Base-by-base conservation (phyloP, 1,140 invertebrate species). In the Nasonia vitripennis region DNA sequence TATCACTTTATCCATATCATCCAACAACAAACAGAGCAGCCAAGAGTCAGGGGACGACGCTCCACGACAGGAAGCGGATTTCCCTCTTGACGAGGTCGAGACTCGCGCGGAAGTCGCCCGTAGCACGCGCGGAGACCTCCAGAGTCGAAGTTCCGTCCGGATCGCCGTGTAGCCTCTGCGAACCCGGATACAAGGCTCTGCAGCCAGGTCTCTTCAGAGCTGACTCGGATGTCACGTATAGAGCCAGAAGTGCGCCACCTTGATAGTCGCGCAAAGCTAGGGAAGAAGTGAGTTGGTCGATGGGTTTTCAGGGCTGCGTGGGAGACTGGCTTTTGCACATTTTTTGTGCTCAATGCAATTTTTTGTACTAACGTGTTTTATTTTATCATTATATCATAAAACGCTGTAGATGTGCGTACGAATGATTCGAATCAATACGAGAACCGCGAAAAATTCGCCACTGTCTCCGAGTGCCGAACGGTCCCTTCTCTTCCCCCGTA, bases 201-300 rank as follows among this genome's bases (percentile, higher is more conserved):
- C 2, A 11, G 55, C 23, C n/a, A 14, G 68, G 62, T 68, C 82
- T 73, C 75, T 73, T 79, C 48, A 62, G 17, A 73, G 5, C 77
- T 84, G 77, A 84, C 83, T 84, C 83, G 77, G 77, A 62, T 84
- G 68, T 84, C 77, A 71, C 78, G 67, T 70, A 71, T 34, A 31
- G 31, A 71, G 23, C 23, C 9, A 70, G 12, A n/a, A 17, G 34
- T 31, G n/a, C 37, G 48, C 27, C 48, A 41, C 81, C 71, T 17
- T 20, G 68, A 73, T 48, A 78, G 55, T 62, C 55, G 55, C 20
- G 55, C n/a, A n/a, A 62, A 62, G 55, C 55, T 62, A 62, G 55
- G 55, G 20, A 62, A 62, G 20, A 62, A n/a, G 55, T 62, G 55
- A 62, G 55, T 70, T 41, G 70, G 20, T 45, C 34, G 23, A n/a